phyloP scores from a whole-genome alignment of 2,797 vertebrate species.

The Paratrypauchen microcephalus region DNA sequence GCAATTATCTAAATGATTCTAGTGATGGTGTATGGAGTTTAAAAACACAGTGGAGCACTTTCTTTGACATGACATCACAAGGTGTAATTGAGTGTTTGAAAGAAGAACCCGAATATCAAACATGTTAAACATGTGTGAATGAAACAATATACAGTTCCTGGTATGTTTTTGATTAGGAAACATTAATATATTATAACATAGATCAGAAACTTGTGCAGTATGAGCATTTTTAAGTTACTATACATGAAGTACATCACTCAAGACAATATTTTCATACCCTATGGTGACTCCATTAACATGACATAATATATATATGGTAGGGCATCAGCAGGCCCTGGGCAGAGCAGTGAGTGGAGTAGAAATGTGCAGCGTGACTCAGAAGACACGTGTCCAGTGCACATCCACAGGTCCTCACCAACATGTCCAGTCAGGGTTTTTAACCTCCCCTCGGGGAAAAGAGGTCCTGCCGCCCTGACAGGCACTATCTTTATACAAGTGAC shows the following conservation, averaged over 20 bases:
- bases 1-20: no score
- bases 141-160: no score
- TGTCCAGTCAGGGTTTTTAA: constrained; percentile 41
- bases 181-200: no score
- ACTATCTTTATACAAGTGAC: constrained; percentile 14
- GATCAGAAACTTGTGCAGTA: no score
- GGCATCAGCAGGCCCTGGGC: constrained; percentile 17
- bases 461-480: neutral
- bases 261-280: constrained; percentile 5
- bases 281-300: constrained; percentile 20
- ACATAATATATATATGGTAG: neutral
- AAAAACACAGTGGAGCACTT: no score
- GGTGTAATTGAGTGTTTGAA: no score
- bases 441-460: constrained; percentile 14
- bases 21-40: no score
- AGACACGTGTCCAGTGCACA: constrained; percentile 34
- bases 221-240: neutral
- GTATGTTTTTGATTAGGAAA: no score
- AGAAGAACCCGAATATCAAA: no score
- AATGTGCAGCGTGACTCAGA: constrained; percentile 40
- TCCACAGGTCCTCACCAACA: constrained; percentile 16
- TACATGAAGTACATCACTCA: neutral
- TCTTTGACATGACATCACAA: no score
- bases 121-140: no score
- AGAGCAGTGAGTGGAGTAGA: constrained; percentile 15